These are phyloP conservation scores for Drosophila jambulina DNA, from an alignment of 1,140 invertebrate genomes.

Conservation along the genomic window DNA sequence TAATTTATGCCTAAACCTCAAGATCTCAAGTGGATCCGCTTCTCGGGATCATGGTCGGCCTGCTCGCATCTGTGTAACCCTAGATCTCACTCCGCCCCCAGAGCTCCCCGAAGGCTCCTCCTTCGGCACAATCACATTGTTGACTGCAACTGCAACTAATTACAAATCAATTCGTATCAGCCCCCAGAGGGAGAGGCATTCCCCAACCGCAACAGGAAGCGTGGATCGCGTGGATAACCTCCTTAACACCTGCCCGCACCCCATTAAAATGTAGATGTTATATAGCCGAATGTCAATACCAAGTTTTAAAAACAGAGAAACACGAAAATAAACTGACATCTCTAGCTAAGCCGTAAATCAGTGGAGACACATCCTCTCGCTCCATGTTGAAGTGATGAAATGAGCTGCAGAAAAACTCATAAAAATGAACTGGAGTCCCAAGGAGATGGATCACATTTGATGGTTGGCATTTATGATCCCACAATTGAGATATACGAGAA, in stretches of 20 bases:
- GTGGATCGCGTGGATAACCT: slow-evolving; percentile 33
- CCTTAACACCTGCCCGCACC: slow-evolving; percentile 64
- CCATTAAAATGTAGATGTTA: slow-evolving; percentile 64
- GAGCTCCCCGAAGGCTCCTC: slow-evolving; percentile 7
- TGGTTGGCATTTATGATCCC: slow-evolving; percentile 42
- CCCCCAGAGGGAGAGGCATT: slow-evolving; percentile 31
- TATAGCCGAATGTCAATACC: slow-evolving; percentile 34
- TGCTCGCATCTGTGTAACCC: slow-evolving; percentile 67
- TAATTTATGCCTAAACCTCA: slow-evolving; percentile 58
- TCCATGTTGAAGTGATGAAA: slow-evolving; percentile 43
- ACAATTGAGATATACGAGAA: slow-evolving; percentile 32
- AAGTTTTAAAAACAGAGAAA: slow-evolving; percentile 39
- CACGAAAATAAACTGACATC: slow-evolving; percentile 37
- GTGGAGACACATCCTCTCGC: slow-evolving; percentile 22
- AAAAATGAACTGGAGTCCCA: slow-evolving; percentile 24
- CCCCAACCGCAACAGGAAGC: slow-evolving; percentile 57
- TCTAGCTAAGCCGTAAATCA: slow-evolving; percentile 58
- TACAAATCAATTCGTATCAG: slow-evolving; percentile 80
- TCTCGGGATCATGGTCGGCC: slow-evolving; percentile 40
- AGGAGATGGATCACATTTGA: slow-evolving; percentile 48
- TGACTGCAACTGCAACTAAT: slow-evolving; percentile 82
- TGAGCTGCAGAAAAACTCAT: slow-evolving; percentile 35
- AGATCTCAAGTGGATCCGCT: slow-evolving; percentile 62
- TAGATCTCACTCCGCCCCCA: slow-evolving; percentile 35
- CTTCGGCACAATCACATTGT: slow-evolving; percentile 69